Evolutionary conservation across 2,113 vertebrate genomes (phyloP).

Genomic region (Aramus guarauna): DNA sequence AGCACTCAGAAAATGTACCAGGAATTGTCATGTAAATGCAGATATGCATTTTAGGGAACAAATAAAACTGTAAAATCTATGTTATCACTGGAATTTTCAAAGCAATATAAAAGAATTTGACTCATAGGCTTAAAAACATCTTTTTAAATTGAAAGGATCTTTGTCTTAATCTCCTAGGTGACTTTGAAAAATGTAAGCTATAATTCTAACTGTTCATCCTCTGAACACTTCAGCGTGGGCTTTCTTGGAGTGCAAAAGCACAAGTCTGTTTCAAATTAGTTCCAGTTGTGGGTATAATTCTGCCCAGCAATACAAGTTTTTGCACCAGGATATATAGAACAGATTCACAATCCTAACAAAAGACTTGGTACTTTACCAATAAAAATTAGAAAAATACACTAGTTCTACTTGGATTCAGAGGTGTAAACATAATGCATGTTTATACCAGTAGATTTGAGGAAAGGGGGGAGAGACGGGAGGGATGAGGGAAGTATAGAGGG

Average conservation of each 20-base stretch:
- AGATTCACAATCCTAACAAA: not conserved
- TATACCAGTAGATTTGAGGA: not conserved
- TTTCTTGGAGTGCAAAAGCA: not conserved
- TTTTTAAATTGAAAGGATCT: not conserved
- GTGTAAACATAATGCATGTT: not conserved
- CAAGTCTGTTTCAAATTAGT: not conserved
- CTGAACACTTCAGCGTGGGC: not conserved
- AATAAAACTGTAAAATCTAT: not conserved
- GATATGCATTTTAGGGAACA: not conserved
- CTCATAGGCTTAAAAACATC: not conserved
- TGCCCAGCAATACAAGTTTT: not conserved
- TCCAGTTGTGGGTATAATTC: not conserved
- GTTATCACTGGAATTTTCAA: not conserved
- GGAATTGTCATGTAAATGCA: not conserved
- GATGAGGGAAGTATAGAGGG: not conserved
- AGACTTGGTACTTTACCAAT: not conserved
- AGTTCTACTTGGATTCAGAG: not conserved
- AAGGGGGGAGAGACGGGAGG: not conserved
- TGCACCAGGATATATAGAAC: not conserved
- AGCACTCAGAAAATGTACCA: not conserved
- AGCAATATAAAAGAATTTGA: not conserved
- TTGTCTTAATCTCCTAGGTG: not conserved
- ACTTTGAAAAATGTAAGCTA: not conserved
- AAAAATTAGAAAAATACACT: not conserved
- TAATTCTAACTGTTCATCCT: not conserved